Percentiles rank a stretch among this genome's conserved stretches.
phyloP scores from a whole-genome alignment of 2,888 invertebrate genomes.

The Embidobia sp. region DNA sequence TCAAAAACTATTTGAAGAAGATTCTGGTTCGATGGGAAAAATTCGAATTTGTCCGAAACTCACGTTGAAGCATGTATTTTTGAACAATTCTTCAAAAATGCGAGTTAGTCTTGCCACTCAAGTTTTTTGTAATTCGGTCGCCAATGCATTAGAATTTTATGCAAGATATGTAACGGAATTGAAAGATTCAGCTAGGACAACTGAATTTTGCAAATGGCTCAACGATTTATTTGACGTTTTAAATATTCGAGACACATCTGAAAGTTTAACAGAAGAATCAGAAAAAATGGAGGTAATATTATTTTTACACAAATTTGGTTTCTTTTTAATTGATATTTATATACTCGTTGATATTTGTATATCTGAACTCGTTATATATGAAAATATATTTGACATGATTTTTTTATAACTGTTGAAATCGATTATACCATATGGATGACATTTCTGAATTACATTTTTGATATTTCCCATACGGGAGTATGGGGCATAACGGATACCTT shows the following conservation, averaged over 20 bases:
- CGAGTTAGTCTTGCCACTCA: slow-evolving; percentile 46
- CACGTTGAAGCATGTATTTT: slow-evolving; percentile 19
- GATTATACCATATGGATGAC: too few relatives aligned
- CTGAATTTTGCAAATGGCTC: neutral
- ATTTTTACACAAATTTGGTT: neutral
- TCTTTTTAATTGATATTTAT: too few relatives aligned
- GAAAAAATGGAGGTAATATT: neutral
- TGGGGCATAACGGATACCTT: too few relatives aligned
- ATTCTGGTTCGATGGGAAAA: slow-evolving; percentile 1
- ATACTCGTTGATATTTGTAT: too few relatives aligned
- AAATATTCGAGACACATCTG: neutral
- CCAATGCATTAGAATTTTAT: slow-evolving; percentile 15
- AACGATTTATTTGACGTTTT: slow-evolving; percentile 28
- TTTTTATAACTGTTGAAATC: too few relatives aligned
- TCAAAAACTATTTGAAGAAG: neutral
- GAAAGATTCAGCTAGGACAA: slow-evolving; percentile 8
- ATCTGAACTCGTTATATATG: too few relatives aligned
- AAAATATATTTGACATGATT: too few relatives aligned
- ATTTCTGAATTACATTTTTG: too few relatives aligned
- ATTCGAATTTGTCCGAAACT: slow-evolving; percentile 40
- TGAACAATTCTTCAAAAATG: slow-evolving; percentile 48
- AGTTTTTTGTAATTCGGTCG: slow-evolving; percentile 29
- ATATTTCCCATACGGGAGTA: too few relatives aligned
- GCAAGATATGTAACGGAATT: neutral
- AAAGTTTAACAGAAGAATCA: neutral